These are phyloP conservation scores for Elmis aenea DNA, from an alignment of 2,888 invertebrate species.

Conservation along the genomic window DNA sequence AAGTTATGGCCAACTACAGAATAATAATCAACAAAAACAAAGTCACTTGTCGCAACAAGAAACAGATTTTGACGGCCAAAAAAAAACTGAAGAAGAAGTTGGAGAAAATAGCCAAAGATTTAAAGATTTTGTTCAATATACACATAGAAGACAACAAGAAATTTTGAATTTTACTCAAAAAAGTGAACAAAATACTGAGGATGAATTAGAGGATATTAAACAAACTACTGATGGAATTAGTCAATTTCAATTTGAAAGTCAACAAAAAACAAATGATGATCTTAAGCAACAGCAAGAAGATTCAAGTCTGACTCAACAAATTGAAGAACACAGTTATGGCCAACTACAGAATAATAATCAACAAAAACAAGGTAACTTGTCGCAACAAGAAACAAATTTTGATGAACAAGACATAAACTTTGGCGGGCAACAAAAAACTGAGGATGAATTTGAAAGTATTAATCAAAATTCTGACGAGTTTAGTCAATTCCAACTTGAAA, in stretches of 20 bases:
- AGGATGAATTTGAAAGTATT: slow-evolving; percentile 21
- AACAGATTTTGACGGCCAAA: slow-evolving; percentile 1
- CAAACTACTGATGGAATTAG: slow-evolving; percentile 16
- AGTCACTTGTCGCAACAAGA: not conserved
- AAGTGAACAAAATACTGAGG: slow-evolving; percentile 15
- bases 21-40: slow-evolving; percentile 4
- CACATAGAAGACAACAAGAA: slow-evolving; percentile 9
- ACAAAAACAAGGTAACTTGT: slow-evolving; percentile 14
- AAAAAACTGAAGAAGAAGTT: slow-evolving; percentile 15
- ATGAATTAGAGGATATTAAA: slow-evolving; percentile 23
- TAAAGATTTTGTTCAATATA: slow-evolving; percentile 34
- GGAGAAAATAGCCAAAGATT: slow-evolving; percentile 12
- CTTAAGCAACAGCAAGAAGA: slow-evolving; percentile 21
- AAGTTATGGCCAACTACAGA: slow-evolving; percentile 7
- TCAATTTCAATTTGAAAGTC: slow-evolving; percentile 13
- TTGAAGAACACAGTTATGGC: slow-evolving; percentile 12
- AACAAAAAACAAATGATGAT: slow-evolving; percentile 9
- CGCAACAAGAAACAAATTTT: slow-evolving; percentile 12
- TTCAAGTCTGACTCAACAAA: slow-evolving; percentile 24
- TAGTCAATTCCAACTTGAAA: slow-evolving; percentile 14
- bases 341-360: slow-evolving; percentile 9
- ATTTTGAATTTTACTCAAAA: slow-evolving; percentile 7
- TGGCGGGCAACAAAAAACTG: slow-evolving; percentile 26
- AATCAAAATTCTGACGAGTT: slow-evolving; percentile 18
- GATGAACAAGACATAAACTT: slow-evolving; percentile 2